Evolutionary conservation across 1,140 invertebrate species (phyloP).

Genomic region (Meloidogyne exigua): DNA sequence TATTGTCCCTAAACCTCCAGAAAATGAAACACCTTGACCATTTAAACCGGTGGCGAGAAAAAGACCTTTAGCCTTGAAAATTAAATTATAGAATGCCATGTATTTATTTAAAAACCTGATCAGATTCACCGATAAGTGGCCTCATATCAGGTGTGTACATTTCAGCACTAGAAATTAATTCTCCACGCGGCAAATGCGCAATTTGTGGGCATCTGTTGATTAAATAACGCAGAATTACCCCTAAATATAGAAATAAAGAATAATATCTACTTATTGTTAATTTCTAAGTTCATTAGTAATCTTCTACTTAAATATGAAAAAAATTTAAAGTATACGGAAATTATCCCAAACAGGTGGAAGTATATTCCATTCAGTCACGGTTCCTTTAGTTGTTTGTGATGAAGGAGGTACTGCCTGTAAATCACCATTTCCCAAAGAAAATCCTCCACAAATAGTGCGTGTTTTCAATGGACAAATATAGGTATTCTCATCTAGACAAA

Average conservation of each 20-base stretch:
- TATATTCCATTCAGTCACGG: constrained; percentile 52
- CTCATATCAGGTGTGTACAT: constrained; percentile 80
- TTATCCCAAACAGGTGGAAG: constrained; percentile 77
- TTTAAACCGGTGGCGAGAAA: constrained; percentile 93
- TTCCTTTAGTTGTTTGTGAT: constrained; percentile 32
- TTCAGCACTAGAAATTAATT: constrained; percentile 82
- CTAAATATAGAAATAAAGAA: constrained; percentile 30
- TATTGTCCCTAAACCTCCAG: constrained; percentile 85
- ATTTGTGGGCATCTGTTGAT: constrained; percentile 79
- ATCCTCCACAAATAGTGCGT: constrained; percentile 56
- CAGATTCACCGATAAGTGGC: constrained; percentile 78
- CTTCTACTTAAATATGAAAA: not conserved
- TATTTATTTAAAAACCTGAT: constrained; percentile 70
- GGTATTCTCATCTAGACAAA: constrained; percentile 47
- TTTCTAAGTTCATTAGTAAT: not conserved
- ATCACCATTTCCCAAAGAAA: constrained; percentile 43
- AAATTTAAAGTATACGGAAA: constrained; percentile 70
- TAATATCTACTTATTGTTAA: not conserved
- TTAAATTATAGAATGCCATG: constrained; percentile 7
- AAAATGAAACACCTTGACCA: constrained; percentile 84
- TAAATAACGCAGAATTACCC: constrained; percentile 80
- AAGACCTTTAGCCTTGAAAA: constrained; percentile 80
- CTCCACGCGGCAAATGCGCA: constrained; percentile 72
- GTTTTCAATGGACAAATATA: constrained; percentile 50
- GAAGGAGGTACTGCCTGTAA: constrained; percentile 44